These are phyloP conservation scores for Xestia sexstrigata DNA, from an alignment of 2,888 invertebrate genomes.

Conservation along the genomic window DNA sequence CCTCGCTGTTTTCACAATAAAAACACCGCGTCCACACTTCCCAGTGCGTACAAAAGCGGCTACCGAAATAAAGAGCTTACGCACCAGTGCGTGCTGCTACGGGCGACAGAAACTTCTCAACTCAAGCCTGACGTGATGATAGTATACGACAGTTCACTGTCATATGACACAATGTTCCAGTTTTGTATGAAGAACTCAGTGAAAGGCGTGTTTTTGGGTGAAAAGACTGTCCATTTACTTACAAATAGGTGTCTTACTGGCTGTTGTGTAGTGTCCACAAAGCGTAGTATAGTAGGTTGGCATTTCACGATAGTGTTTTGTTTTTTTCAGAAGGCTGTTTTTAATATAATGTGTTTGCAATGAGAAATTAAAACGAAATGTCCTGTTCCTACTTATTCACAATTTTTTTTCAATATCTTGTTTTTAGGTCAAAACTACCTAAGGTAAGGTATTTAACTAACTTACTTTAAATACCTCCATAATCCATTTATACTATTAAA, in stretches of 20 bases:
- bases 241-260: conserved; percentile 8
- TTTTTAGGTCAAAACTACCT: too few species aligned
- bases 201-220: conserved; percentile 1
- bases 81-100: conserved; percentile 64
- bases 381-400: too few species aligned
- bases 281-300: not conserved
- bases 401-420: too few species aligned
- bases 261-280: not conserved
- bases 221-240: conserved; percentile 15
- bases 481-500: too few species aligned
- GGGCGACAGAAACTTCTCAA: conserved; percentile 57
- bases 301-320: not conserved
- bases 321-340: not conserved
- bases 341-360: too few species aligned
- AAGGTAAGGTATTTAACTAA: too few species aligned
- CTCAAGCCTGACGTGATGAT: conserved; percentile 33
- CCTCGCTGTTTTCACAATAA: not conserved
- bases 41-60: conserved; percentile 66
- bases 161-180: conserved; percentile 9
- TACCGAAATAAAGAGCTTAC: conserved; percentile 75
- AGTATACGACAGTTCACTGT: conserved; percentile 26
- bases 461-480: too few species aligned
- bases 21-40: conserved; percentile 10
- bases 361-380: too few species aligned
- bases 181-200: conserved; percentile 46